Conservation (phyloP, 2,888 invertebrate species). For the Apodemia zela region DNA sequence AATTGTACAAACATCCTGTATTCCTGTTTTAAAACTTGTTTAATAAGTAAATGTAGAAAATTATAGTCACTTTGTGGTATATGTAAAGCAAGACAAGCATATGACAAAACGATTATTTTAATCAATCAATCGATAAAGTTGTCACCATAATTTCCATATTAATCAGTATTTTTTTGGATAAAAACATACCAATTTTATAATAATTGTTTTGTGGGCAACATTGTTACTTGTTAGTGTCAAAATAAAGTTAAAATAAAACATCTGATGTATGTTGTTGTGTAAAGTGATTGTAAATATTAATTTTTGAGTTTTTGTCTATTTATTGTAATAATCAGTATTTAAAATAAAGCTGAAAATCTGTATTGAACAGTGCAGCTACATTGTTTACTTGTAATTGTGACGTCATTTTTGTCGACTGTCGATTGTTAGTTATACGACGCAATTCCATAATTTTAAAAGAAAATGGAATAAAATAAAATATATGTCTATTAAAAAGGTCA, state of each 20-base stretch:
- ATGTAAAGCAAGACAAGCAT: no score
- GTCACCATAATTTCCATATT: no score
- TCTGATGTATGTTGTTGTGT: constrained; percentile 72
- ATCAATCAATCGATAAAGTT: no score
- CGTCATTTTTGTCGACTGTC: constrained; percentile 81
- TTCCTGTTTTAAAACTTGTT: no score
- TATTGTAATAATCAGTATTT: constrained; percentile 34
- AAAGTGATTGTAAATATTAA: constrained; percentile 69
- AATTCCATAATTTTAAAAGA: constrained; percentile 73
- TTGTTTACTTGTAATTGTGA: constrained; percentile 71
- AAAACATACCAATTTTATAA: no score
- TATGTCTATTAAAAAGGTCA: constrained; percentile 62
- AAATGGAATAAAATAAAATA: constrained; percentile 76
- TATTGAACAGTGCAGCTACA: constrained; percentile 52
- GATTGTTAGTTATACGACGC: constrained; percentile 74
- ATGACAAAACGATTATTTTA: no score
- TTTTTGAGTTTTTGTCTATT: constrained; percentile 31
- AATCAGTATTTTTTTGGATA: no score
- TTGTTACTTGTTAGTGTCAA: constrained; percentile 51
- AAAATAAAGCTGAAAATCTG: constrained; percentile 34
- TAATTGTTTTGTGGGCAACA: constrained; percentile 4
- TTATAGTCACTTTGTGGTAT: no score
- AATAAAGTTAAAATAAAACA: constrained; percentile 63
- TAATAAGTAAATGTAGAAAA: no score
- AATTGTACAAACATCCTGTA: no score